These are phyloP conservation scores for Pogoniulus pusillus DNA, from an alignment of 2,797 vertebrate species.

Conservation along the genomic window DNA sequence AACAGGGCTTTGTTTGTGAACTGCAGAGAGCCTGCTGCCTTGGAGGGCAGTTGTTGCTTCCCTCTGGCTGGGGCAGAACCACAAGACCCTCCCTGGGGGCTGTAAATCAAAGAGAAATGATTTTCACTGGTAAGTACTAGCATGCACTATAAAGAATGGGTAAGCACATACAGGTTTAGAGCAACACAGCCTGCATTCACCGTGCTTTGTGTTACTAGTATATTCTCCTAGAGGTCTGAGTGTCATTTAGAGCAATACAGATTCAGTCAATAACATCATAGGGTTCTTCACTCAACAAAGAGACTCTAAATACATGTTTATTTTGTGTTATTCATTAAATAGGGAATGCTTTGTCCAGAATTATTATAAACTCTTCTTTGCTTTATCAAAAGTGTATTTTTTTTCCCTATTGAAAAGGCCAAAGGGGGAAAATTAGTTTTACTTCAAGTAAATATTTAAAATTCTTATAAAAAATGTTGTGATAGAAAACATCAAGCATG, in stretches of 20 bases:
- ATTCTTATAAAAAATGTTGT: neutral
- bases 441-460: neutral
- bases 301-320: neutral
- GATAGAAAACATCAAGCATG: neutral
- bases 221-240: neutral
- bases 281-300: neutral
- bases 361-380: neutral
- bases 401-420: neutral
- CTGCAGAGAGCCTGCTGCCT: neutral
- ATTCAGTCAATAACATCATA: neutral
- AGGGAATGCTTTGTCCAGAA: neutral
- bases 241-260: neutral
- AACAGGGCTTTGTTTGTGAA: neutral
- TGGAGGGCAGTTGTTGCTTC: accelerated
- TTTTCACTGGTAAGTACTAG: neutral
- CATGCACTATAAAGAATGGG: neutral
- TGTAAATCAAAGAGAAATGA: neutral
- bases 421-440: neutral
- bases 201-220: neutral
- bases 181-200: neutral
- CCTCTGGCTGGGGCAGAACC: neutral
- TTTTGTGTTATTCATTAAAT: neutral
- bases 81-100: accelerated
- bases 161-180: neutral
- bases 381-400: neutral